These are phyloP conservation scores for Chrysocyon brachyurus DNA, from an alignment of 2,797 vertebrate species.

Conservation along the genomic window DNA sequence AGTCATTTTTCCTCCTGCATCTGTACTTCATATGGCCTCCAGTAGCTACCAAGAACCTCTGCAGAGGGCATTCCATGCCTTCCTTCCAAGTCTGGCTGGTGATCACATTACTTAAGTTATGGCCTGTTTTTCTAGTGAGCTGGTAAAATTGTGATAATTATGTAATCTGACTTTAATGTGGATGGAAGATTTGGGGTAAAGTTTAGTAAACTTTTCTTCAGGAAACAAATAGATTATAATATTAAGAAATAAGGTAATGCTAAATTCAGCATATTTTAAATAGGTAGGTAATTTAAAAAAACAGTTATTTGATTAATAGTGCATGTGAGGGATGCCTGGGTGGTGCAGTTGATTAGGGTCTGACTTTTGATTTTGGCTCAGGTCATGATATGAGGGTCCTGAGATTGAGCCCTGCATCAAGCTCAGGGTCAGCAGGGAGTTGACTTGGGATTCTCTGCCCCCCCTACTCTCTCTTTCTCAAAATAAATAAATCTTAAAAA, in stretches of 20 bases:
- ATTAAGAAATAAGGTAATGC: not conserved
- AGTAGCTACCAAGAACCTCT: not conserved
- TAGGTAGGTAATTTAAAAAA: not conserved
- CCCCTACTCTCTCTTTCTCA: not conserved
- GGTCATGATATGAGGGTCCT: no score
- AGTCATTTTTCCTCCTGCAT: not conserved
- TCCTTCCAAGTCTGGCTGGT: not conserved
- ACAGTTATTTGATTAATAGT: not conserved
- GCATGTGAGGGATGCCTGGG: not conserved
- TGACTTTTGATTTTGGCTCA: not conserved
- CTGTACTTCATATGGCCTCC: not conserved
- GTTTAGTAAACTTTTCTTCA: not conserved
- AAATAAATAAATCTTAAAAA: not conserved
- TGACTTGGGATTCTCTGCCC: not conserved
- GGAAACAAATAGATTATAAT: not conserved
- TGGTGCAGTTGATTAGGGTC: not conserved
- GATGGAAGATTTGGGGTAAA: not conserved
- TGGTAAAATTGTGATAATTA: not conserved
- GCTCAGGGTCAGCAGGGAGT: not conserved
- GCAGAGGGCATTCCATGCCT: accelerated
- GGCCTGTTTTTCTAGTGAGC: not conserved
- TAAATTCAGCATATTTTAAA: not conserved
- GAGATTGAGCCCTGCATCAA: not conserved
- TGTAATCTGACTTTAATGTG: not conserved
- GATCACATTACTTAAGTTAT: not conserved